Percentiles rank a stretch among this genome's conserved stretches.
phyloP scores from a whole-genome alignment of 2,888 invertebrate species.

The Zootermopsis nevadensis region DNA sequence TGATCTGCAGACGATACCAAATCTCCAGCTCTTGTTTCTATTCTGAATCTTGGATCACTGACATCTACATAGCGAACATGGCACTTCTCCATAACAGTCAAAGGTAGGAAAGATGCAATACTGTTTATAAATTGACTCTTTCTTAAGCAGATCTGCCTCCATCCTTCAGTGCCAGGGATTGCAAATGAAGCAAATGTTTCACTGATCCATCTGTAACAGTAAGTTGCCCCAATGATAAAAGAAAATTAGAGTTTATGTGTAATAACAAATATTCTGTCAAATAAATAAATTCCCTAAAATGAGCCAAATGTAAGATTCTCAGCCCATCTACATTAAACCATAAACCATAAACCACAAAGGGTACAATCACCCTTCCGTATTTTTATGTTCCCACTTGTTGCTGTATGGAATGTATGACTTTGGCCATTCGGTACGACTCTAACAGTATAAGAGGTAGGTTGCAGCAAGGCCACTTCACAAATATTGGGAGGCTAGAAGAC shows the following conservation, averaged over 20 bases:
- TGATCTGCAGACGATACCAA: slow-evolving; percentile 82
- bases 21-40: slow-evolving; percentile 83
- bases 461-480: too few relatives aligned
- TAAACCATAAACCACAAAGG: too few relatives aligned
- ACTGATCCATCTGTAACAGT: slow-evolving; percentile 73
- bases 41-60: slow-evolving; percentile 76
- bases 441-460: too few relatives aligned
- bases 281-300: background rate
- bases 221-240: background rate
- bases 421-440: too few relatives aligned
- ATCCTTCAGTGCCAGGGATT: slow-evolving; percentile 70
- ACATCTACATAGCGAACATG: slow-evolving; percentile 82
- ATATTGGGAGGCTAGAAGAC: too few relatives aligned
- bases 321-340: too few relatives aligned
- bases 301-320: background rate
- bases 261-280: background rate
- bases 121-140: slow-evolving; percentile 85
- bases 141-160: slow-evolving; percentile 83
- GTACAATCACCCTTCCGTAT: too few relatives aligned
- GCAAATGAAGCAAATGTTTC: slow-evolving; percentile 89
- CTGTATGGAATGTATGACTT: too few relatives aligned
- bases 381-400: too few relatives aligned
- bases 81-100: slow-evolving; percentile 78
- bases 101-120: slow-evolving; percentile 80
- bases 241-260: background rate